Conservation (phyloP, 2,797 vertebrate genomes). For the Cossypha heuglini region DNA sequence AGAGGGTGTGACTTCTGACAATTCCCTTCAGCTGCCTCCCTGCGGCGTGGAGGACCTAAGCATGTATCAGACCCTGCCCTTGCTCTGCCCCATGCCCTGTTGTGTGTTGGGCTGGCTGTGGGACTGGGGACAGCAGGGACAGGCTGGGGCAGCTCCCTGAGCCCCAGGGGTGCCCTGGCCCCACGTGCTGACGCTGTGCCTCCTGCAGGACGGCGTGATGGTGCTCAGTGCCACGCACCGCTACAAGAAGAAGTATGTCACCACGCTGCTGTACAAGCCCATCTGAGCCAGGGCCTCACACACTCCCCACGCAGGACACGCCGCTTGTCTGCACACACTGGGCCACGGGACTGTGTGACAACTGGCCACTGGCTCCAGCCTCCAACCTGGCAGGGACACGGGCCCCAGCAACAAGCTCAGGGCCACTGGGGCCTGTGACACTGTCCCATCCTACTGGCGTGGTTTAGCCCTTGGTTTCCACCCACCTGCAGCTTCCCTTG, state of each 20-base stretch:
- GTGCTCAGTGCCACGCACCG: constrained; percentile 94
- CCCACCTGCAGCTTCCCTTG: constrained; percentile 30
- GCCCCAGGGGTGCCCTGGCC: fast-evolving
- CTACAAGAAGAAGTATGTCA: constrained; percentile 98
- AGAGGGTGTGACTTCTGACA: neutral
- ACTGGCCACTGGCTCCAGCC: neutral
- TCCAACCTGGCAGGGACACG: neutral
- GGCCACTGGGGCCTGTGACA: neutral
- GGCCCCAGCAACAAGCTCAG: neutral
- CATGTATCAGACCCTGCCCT: neutral
- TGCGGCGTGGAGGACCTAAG: fast-evolving
- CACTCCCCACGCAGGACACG: neutral
- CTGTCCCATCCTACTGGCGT: neutral
- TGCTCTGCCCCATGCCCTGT: neutral
- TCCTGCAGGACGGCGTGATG: constrained; percentile 90
- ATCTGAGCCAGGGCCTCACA: constrained; percentile 76
- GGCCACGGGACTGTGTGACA: neutral
- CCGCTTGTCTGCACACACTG: constrained; percentile 32
- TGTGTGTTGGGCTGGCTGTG: neutral
- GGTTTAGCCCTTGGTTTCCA: constrained; percentile 13
- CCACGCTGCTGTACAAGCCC: constrained; percentile 92
- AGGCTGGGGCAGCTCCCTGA: neutral
- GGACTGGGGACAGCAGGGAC: neutral
- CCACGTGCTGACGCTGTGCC: neutral
- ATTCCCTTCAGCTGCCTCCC: neutral